phyloP scores from a whole-genome alignment of 2,113 vertebrate species.

The Pterocles gutturalis region DNA sequence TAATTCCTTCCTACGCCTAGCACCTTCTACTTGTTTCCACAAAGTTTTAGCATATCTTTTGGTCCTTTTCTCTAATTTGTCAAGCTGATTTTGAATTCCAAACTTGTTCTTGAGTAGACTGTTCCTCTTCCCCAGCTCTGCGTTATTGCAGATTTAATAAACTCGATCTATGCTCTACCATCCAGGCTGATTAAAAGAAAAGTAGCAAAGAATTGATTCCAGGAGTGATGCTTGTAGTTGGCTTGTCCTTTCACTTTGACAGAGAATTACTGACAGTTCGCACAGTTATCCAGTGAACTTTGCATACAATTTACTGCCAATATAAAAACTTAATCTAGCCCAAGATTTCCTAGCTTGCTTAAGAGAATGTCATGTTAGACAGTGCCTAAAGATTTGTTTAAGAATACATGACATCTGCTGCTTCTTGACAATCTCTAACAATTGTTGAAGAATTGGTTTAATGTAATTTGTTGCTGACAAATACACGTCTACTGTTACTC shows the following conservation, averaged over 20 bases:
- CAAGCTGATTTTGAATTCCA: conserved; percentile 46
- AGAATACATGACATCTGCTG: not conserved
- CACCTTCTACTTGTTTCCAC: not conserved
- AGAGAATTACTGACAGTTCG: not conserved
- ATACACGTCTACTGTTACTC: not conserved
- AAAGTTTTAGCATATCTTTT: conserved; percentile 8
- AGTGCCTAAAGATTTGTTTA: not conserved
- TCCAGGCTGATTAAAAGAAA: conserved; percentile 17
- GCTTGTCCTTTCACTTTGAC: not conserved
- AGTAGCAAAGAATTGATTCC: not conserved
- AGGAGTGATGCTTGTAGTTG: not conserved
- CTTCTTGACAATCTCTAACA: not conserved
- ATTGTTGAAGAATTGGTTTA: not conserved
- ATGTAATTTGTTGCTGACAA: not conserved
- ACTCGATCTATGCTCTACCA: not conserved
- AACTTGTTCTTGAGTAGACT: not conserved
- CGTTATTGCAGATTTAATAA: conserved; percentile 2
- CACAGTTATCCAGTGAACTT: not conserved
- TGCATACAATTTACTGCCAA: not conserved
- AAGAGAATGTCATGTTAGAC: not conserved
- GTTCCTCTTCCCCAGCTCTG: not conserved
- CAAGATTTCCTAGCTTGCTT: not conserved
- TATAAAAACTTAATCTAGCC: not conserved
- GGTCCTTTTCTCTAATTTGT: not conserved
- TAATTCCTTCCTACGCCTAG: conserved; percentile 34